phyloP scores from a whole-genome alignment of 2,113 vertebrate species.

The Dromiciops gliroides region DNA sequence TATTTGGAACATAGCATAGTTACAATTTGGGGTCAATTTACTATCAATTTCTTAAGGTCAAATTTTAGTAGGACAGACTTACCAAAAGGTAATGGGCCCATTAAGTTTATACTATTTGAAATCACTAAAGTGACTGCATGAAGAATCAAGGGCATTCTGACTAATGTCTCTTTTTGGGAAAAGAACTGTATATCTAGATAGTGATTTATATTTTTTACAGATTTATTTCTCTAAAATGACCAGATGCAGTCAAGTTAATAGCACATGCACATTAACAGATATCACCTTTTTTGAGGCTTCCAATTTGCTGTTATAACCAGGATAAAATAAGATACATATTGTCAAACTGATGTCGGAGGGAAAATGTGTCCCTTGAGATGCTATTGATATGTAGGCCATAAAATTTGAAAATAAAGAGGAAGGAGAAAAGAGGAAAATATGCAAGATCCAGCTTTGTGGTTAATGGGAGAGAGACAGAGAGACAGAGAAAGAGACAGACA shows the following conservation, averaged over 20 bases:
- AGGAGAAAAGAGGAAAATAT: background rate
- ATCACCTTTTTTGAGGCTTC: slow-evolving; percentile 32
- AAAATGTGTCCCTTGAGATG: background rate
- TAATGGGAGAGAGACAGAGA: background rate
- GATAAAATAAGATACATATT: background rate
- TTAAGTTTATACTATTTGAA: slow-evolving; percentile 31
- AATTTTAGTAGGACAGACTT: background rate
- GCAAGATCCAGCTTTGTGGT: background rate
- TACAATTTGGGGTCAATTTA: slow-evolving; percentile 30
- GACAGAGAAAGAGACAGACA: background rate
- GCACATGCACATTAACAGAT: slow-evolving; percentile 25
- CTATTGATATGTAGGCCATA: background rate
- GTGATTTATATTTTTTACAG: slow-evolving; percentile 39
- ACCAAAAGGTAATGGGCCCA: slow-evolving; percentile 25
- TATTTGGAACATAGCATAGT: background rate
- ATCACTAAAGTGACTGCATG: background rate
- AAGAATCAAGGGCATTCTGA: background rate
- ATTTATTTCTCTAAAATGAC: slow-evolving; percentile 4
- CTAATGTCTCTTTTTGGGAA: background rate
- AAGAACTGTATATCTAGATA: slow-evolving; percentile 16
- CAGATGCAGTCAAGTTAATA: slow-evolving; percentile 46
- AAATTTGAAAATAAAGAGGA: background rate
- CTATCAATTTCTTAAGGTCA: slow-evolving; percentile 13
- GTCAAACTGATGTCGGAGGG: background rate
- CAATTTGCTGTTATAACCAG: slow-evolving; percentile 38